Evolutionary conservation across 2,797 vertebrate genomes (phyloP), one percentile per base, ranked within the genome.

Genomic region (Ctenosaura bakeri): DNA sequence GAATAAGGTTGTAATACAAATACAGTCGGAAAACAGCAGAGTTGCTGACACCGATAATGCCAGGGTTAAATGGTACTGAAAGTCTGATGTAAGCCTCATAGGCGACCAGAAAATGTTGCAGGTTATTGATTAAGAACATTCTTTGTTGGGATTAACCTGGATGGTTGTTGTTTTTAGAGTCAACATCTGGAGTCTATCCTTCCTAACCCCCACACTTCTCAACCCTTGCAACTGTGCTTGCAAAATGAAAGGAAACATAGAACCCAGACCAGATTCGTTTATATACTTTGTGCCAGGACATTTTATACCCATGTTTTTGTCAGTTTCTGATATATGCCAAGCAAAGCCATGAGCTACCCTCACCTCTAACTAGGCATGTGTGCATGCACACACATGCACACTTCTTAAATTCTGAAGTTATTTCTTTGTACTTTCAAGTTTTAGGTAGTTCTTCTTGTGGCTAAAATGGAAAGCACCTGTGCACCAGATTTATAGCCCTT

Each of bases 11-110:
- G 96, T 96, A 98, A 98, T 94, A 74, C 93, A 95, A 94, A 95
- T 95, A 93, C 94, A 95, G 95, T 95, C 29, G 9, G 90, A 90
- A 91, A 92, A 89, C 90, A 86, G 94, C 85, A 85, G 50, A 8
- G 96, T 96, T 97, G 91, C 96, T 98, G 98, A 97, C 98, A 98
- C 97, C 98, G 98, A 98, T 97, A 98, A 98, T 97, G 97, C 97
- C 97, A 98, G 98, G 97, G 97, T 98, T 97, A 95, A 93, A 94
- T 95, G 95, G 97, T 96, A 97, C 97, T 93, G 96, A 96, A 83
- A 88, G 46, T 54, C 35, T n/a, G 82, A 87, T n/a, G 38, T 84
- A 83, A 64, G 87, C 54, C 95, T 94, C 73, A 62, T 1, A 3
- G 90, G 73, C 83, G 42, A 3, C 50, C 1, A 85, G 91, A 96